A percentile compares a stretch with the other conserved stretches of the same genome.
phyloP scores from a whole-genome alignment of 2,797 vertebrate species.

The Lerista edwardsae region DNA sequence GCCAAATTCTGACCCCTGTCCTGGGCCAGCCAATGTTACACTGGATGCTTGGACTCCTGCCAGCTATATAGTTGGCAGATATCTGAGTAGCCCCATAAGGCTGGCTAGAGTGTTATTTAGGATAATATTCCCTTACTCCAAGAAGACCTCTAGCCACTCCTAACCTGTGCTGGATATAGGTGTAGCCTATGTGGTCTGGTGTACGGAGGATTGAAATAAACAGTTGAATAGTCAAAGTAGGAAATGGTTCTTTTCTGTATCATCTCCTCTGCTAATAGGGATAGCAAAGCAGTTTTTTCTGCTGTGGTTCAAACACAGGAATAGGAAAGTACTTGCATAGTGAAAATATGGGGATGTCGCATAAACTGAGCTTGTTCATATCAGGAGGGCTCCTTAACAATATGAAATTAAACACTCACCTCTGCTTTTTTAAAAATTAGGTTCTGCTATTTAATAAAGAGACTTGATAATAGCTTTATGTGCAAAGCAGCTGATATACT shows the following conservation, averaged over 20 bases:
- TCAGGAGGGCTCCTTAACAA: neutral
- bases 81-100: no score
- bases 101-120: no score
- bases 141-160: no score
- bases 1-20: no score
- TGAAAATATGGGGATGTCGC: neutral
- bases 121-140: no score
- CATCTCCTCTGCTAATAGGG: neutral
- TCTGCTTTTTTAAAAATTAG: neutral
- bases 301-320: neutral
- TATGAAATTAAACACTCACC: neutral
- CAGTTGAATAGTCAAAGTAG: no score
- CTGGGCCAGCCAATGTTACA: no score
- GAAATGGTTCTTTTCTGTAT: neutral
- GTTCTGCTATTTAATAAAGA: neutral
- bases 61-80: no score
- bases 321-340: neutral
- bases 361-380: neutral
- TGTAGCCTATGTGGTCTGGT: no score
- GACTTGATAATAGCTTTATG: neutral
- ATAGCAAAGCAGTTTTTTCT: neutral
- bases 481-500: neutral
- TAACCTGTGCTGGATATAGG: no score
- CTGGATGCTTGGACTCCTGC: no score
- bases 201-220: neutral